Base-by-base conservation (phyloP, 2,888 invertebrate species). In the Phorcus lineatus region DNA sequence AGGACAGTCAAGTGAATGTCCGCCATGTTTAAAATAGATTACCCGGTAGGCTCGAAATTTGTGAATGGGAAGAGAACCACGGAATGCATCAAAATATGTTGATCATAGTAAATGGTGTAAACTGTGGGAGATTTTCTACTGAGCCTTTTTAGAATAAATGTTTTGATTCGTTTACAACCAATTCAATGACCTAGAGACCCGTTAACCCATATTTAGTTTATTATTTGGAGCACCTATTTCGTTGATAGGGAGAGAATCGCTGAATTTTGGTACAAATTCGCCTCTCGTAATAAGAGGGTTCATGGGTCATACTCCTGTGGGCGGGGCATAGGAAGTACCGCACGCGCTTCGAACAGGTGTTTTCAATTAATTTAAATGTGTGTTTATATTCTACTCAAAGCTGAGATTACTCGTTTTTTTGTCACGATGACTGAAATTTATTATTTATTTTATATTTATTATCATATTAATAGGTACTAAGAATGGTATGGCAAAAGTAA, bases 21-120 rank as follows among this genome's bases (percentile, higher is more conserved):
- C 70, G 70, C 70, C 70, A 70, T 70, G 70, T 70, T 70, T 70
- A 70, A 70, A 70, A 70, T 70, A 70, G 70, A 70, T 70, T 70
- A 70, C 40, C 19, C 36, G 70, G 70, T 36, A 17, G 36, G 28
- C 31, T 40, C 70, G 7, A 70, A 70, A 70, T 70, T 70, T 70
- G 70, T 70, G 70, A 70, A 70, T 70, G 70, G 70, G 19, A 36
- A 36, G 40, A 36, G 70, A 31, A 19, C 13, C 9, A 17, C 70
- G 70, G 70, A 70, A 70, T 70, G 70, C 70, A 36, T 36, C n/a
- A 19, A 36, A 70, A 70, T 36, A 70, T 70, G 17, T 36, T 36
- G 4, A 70, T 70, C 47, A 13, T 47, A 47, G 47, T 47, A 13
- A 47, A 47, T 13, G 47, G 47, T 11, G 47, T 47, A 47, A 47